Percentiles rank a stretch among this genome's conserved stretches.
These are phyloP conservation scores for Rhynchopsitta pachyrhyncha DNA, from an alignment of 2,113 vertebrate genomes.

Conservation along the genomic window DNA sequence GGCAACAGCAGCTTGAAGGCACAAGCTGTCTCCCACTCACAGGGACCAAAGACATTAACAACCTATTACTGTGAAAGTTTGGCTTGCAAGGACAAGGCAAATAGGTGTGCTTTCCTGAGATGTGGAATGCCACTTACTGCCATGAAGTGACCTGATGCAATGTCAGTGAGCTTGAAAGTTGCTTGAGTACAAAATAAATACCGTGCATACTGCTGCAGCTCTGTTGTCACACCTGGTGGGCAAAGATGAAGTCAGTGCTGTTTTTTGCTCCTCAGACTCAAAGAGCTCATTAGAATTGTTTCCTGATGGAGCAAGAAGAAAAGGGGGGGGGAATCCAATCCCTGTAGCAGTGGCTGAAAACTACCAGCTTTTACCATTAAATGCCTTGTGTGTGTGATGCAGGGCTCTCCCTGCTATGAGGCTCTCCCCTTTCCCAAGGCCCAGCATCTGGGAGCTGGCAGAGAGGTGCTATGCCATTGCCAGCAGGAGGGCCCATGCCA, in stretches of 20 bases:
- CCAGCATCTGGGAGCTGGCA: slow-evolving; percentile 9
- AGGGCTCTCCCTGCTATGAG: rapidly evolving
- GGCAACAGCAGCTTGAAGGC: not conserved
- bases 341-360: not conserved
- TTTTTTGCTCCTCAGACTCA: not conserved
- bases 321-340: rapidly evolving
- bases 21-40: not conserved
- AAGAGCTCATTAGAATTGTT: not conserved
- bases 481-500: slow-evolving; percentile 22
- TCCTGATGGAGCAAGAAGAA: not conserved
- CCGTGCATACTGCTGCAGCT: not conserved
- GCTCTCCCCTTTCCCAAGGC: not conserved
- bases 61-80: not conserved
- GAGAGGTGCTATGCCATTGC: not conserved
- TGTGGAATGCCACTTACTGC: not conserved
- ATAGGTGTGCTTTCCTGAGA: not conserved
- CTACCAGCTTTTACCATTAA: not conserved
- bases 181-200: not conserved
- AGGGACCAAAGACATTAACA: not conserved
- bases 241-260: not conserved
- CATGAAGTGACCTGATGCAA: not conserved
- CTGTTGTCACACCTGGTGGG: rapidly evolving
- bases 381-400: not conserved
- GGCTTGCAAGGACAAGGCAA: not conserved
- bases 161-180: not conserved